phyloP scores from a whole-genome alignment of 2,113 vertebrate genomes.

The Helogale parvula region DNA sequence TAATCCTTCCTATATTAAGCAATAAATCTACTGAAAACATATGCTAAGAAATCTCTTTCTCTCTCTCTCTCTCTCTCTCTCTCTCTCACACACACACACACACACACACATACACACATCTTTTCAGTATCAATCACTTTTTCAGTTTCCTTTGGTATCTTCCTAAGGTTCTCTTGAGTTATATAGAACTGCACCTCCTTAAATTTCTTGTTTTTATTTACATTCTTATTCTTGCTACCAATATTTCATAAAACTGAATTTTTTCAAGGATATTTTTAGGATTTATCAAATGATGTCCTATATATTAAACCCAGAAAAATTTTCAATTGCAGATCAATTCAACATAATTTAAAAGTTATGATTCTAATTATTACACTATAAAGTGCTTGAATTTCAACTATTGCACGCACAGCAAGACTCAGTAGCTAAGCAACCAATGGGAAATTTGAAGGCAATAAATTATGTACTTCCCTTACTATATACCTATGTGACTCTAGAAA shows the following conservation, averaged over 20 bases:
- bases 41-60: not conserved
- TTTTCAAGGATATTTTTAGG: not conserved
- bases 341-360: not conserved
- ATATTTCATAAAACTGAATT: constrained; percentile 26
- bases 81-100: not conserved
- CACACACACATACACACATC: not conserved
- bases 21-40: not conserved
- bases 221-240: not conserved
- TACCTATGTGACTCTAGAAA: not conserved
- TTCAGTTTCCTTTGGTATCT: not conserved
- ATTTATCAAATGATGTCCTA: constrained; percentile 3
- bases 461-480: not conserved
- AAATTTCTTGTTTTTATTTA: not conserved
- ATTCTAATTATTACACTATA: not conserved
- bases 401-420: not conserved
- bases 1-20: not conserved
- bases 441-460: constrained; percentile 6
- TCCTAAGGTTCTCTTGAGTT: not conserved
- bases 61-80: not conserved
- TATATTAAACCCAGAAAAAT: not conserved
- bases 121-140: not conserved
- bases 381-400: not conserved
- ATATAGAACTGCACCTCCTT: not conserved
- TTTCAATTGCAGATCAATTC: not conserved
- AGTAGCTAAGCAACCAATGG: not conserved